phyloP scores from a whole-genome alignment of 2,888 invertebrate species.

The Euplagia quadripunctaria region DNA sequence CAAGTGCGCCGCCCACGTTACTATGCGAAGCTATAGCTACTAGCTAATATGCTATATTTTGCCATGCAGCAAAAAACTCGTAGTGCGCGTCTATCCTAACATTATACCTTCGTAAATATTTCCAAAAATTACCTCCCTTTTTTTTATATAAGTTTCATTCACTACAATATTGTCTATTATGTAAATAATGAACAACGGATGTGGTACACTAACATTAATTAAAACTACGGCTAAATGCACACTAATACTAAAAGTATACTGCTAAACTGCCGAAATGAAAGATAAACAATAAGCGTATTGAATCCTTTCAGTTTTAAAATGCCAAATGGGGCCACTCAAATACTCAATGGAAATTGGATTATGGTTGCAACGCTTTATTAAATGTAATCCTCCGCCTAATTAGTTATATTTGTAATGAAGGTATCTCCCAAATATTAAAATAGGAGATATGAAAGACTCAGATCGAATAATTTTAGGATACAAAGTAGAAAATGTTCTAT shows the following conservation, averaged over 20 bases:
- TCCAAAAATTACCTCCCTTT: too few species aligned
- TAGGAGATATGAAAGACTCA: background rate
- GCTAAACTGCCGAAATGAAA: background rate
- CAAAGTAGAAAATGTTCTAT: background rate
- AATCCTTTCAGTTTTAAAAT: constrained; percentile 3
- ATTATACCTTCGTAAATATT: too few species aligned
- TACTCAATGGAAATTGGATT: background rate
- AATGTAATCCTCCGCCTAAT: constrained; percentile 16
- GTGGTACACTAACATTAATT: too few species aligned
- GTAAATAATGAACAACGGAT: too few species aligned
- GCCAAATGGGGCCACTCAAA: too few species aligned
- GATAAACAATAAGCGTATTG: background rate
- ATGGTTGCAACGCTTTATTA: background rate
- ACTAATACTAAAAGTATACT: background rate
- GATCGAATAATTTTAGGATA: background rate
- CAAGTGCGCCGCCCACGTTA: too few species aligned
- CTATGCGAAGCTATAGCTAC: too few species aligned
- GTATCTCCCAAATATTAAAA: background rate
- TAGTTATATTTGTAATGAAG: constrained; percentile 1
- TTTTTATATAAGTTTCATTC: too few species aligned
- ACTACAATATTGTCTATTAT: too few species aligned
- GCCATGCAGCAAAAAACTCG: too few species aligned
- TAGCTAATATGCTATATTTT: too few species aligned
- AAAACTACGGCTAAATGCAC: background rate
- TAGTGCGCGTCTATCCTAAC: too few species aligned